Evolutionary conservation across 2,888 invertebrate genomes (phyloP).

Genomic region (Heliconius aoede): DNA sequence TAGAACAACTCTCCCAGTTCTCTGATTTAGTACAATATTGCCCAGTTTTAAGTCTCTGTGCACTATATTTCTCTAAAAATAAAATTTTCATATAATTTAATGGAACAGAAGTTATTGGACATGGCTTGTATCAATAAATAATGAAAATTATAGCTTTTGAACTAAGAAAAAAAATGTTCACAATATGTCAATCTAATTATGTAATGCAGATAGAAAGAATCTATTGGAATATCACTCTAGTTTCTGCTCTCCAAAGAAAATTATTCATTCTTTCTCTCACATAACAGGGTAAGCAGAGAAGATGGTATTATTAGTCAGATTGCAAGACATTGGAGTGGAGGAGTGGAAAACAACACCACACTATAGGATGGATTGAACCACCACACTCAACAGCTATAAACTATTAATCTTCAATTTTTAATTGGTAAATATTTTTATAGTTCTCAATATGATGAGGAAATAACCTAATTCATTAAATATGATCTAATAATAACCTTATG

Average conservation of each 20-base stretch:
- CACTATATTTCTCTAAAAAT: slow-evolving; percentile 88
- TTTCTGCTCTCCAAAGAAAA: too few species aligned
- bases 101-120: too few species aligned
- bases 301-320: too few species aligned
- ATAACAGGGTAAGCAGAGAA: too few species aligned
- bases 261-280: too few species aligned
- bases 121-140: too few species aligned
- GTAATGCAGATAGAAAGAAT: background rate
- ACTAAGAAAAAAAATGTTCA: background rate
- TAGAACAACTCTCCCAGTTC: slow-evolving; percentile 86
- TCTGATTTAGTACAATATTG: slow-evolving; percentile 89
- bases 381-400: background rate
- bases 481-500: slow-evolving; percentile 87
- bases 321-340: too few species aligned
- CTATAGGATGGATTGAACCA: too few species aligned
- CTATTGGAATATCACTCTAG: too few species aligned
- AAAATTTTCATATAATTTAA: slow-evolving; percentile 18
- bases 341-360: too few species aligned
- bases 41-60: slow-evolving; percentile 91
- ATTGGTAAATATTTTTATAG: background rate
- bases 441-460: background rate
- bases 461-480: background rate
- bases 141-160: too few species aligned
- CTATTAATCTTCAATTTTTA: background rate
- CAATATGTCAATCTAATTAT: too few species aligned